Percentiles rank a stretch among this genome's conserved stretches.
phyloP scores from a whole-genome alignment of 2,888 invertebrate genomes.

The Pollenia amentaria region DNA sequence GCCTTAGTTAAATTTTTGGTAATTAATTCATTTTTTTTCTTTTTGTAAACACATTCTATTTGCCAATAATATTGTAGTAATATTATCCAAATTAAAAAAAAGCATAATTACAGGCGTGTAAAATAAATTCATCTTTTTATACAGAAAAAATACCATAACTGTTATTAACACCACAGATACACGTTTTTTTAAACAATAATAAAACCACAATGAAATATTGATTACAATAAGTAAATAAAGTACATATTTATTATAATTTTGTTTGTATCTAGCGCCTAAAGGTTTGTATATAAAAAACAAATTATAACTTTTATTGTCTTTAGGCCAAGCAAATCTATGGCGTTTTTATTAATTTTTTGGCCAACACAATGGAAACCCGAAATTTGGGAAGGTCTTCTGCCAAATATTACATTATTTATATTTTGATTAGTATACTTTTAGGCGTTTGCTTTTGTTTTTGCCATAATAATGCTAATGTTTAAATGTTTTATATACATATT shows the following conservation, averaged over 20 bases:
- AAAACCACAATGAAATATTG: constrained; percentile 39
- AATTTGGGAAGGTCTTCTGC: constrained; percentile 17
- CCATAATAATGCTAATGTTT: constrained; percentile 2
- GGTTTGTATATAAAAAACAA: constrained; percentile 16
- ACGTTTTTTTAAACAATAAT: neutral
- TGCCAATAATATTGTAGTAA: constrained; percentile 41
- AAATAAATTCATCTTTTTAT: constrained; percentile 37
- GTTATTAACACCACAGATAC: neutral
- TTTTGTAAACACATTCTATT: neutral
- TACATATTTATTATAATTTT: neutral
- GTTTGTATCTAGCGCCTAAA: constrained; percentile 41
- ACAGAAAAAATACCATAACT: neutral
- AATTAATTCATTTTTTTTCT: constrained; percentile 1
- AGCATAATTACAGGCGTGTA: constrained; percentile 68
- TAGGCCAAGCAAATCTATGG: neutral
- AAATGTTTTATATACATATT: neutral
- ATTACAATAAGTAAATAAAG: constrained; percentile 19
- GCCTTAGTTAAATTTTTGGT: neutral
- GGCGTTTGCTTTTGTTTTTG: constrained; percentile 32
- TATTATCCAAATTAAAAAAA: constrained; percentile 26
- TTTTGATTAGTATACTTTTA: constrained; percentile 10
- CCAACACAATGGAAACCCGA: neutral
- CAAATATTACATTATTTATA: neutral
- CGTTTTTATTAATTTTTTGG: constrained; percentile 16
- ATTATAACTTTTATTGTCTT: constrained; percentile 24